These are phyloP conservation scores for Helicoverpa zea DNA, from an alignment of 1,140 invertebrate genomes.

Conservation along the genomic window DNA sequence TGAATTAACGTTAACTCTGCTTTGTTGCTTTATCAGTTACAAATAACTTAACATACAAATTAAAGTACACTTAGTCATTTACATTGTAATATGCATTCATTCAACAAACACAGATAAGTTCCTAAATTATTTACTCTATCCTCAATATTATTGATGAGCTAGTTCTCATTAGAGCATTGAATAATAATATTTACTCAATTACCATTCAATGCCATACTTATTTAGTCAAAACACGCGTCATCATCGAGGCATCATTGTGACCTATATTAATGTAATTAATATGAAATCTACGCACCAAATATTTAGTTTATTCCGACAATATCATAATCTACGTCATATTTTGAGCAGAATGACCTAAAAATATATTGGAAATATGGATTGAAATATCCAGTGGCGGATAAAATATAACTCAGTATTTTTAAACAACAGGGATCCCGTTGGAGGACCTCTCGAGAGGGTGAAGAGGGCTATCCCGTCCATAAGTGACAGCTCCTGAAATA, in stretches of 20 bases:
- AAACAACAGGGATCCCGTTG: not conserved
- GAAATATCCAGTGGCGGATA: not conserved
- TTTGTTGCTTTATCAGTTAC: not conserved
- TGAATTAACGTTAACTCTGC: not conserved
- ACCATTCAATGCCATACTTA: conserved; percentile 33
- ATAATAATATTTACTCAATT: conserved; percentile 35
- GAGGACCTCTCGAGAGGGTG: conserved; percentile 9
- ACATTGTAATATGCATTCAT: not conserved
- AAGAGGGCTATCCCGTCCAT: conserved; percentile 12
- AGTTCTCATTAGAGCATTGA: not conserved
- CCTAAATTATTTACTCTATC: not conserved
- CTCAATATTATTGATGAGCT: not conserved
- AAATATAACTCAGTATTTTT: conserved; percentile 28
- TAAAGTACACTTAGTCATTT: no score
- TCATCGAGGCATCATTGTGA: conserved; percentile 17
- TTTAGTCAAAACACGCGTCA: conserved; percentile 39
- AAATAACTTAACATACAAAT: not conserved
- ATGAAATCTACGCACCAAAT: conserved; percentile 35
- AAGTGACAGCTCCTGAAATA: conserved; percentile 19
- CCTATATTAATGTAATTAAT: conserved; percentile 27
- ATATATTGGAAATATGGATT: conserved; percentile 17
- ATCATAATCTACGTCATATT: conserved; percentile 16
- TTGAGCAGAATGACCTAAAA: conserved; percentile 8
- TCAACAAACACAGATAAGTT: not conserved
- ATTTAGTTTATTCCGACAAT: not conserved